phyloP scores from a whole-genome alignment of 2,113 vertebrate species.

The Macrotus californicus region DNA sequence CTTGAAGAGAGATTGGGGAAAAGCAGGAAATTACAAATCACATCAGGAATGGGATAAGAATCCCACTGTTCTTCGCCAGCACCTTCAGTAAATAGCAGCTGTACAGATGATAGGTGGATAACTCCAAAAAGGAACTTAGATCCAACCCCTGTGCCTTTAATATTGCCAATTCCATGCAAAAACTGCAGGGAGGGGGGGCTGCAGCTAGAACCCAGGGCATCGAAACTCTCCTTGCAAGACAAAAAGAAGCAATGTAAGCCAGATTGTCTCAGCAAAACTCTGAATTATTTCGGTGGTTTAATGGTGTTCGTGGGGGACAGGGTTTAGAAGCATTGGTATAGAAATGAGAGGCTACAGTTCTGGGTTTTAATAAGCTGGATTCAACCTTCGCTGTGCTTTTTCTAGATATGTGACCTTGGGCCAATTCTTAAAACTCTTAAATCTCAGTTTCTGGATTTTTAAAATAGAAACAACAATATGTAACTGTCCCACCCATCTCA shows the following conservation, averaged over 20 bases:
- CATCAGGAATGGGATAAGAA: background rate
- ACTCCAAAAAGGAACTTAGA: background rate
- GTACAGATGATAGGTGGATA: background rate
- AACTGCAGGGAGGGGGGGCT: background rate
- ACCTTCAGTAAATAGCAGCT: background rate
- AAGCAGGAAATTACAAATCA: background rate
- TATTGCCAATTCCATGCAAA: background rate
- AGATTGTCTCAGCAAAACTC: background rate
- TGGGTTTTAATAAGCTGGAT: background rate
- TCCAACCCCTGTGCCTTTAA: background rate
- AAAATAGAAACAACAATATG: background rate
- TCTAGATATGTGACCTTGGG: background rate
- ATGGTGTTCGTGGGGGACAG: background rate
- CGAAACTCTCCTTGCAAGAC: background rate
- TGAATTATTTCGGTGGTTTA: background rate
- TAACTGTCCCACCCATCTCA: background rate
- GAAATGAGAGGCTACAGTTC: background rate
- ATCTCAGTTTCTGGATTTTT: background rate
- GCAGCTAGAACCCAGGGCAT: background rate
- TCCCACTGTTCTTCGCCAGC: background rate
- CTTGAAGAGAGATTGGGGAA: background rate
- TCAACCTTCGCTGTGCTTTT: background rate
- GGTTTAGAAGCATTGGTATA: background rate
- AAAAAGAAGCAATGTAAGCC: background rate
- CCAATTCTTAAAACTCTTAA: background rate